Conservation (phyloP, 2,888 invertebrate species). For the Tiliacea aurago region DNA sequence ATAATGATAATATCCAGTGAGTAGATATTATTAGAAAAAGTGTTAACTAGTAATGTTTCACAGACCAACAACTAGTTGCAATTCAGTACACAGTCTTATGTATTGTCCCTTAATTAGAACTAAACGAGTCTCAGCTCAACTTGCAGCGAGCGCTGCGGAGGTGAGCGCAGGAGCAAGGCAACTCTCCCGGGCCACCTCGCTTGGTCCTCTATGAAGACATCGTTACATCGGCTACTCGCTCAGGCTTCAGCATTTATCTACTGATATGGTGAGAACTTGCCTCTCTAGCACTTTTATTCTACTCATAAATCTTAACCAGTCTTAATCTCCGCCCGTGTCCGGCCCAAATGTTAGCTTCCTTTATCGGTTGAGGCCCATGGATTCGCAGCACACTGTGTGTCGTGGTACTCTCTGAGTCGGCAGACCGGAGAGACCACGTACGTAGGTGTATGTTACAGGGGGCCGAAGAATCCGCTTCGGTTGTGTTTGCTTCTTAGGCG, state of each 20-base stretch:
- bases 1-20: conserved; percentile 66
- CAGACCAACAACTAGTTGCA: conserved; percentile 69
- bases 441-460: conserved; percentile 95
- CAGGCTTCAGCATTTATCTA: conserved; percentile 77
- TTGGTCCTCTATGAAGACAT: conserved; percentile 85
- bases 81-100: conserved; percentile 81
- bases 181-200: conserved; percentile 67
- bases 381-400: conserved; percentile 81
- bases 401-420: conserved; percentile 95
- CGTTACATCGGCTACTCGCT: conserved; percentile 71
- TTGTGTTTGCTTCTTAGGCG: conserved; percentile 90
- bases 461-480: conserved; percentile 94
- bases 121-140: conserved; percentile 80
- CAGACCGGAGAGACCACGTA: conserved; percentile 94
- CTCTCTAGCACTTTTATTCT: conserved; percentile 79
- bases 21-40: conserved; percentile 59
- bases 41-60: conserved; percentile 69
- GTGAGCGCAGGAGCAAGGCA: conserved; percentile 53
- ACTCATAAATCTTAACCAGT: conserved; percentile 85
- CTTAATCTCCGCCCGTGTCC: conserved; percentile 81
- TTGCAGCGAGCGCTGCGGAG: conserved; percentile 60
- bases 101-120: conserved; percentile 77
- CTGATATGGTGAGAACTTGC: conserved; percentile 86
- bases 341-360: conserved; percentile 63
- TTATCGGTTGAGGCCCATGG: conserved; percentile 85